Conservation (phyloP, 2,113 vertebrate species). For the Nesogale talazaci region DNA sequence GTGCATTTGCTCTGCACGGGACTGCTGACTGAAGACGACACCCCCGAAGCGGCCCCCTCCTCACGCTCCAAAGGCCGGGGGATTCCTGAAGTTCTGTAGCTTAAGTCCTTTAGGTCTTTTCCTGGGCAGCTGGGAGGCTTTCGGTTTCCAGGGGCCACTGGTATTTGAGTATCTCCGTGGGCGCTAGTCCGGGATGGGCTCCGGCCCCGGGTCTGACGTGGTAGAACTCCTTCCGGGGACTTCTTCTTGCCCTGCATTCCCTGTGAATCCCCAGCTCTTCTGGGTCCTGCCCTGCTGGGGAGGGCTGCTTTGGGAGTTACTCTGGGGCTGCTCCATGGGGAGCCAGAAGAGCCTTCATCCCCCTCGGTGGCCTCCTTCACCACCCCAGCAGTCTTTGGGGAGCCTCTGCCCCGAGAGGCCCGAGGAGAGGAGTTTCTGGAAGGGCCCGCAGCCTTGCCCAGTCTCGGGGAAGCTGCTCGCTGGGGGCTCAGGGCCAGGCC, state of each 20-base stretch:
- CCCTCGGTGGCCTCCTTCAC: constrained; percentile 8
- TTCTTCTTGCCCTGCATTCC: constrained; percentile 53
- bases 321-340: constrained; percentile 7
- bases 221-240: constrained; percentile 12
- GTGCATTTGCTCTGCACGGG: constrained; percentile 42
- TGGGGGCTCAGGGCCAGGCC: constrained; percentile 57
- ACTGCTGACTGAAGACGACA: constrained; percentile 19
- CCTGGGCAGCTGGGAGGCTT: constrained; percentile 50
- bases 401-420: constrained; percentile 69
- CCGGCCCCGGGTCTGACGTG: constrained; percentile 64
- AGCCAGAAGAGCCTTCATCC: neutral
- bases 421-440: constrained; percentile 64
- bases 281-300: constrained; percentile 7
- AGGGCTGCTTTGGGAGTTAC: constrained; percentile 35
- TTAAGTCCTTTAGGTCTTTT: constrained; percentile 63
- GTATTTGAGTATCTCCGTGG: constrained; percentile 54
- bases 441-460: constrained; percentile 11
- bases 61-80: neutral
- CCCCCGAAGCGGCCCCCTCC: neutral
- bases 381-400: constrained; percentile 16
- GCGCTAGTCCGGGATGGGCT: constrained; percentile 42
- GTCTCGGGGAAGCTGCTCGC: constrained; percentile 40
- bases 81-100: neutral
- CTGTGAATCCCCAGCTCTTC: constrained; percentile 41
- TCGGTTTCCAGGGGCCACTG: constrained; percentile 33